Evolutionary conservation across 2,797 vertebrate genomes (phyloP).

Genomic region (Acipenser transmontanus): DNA sequence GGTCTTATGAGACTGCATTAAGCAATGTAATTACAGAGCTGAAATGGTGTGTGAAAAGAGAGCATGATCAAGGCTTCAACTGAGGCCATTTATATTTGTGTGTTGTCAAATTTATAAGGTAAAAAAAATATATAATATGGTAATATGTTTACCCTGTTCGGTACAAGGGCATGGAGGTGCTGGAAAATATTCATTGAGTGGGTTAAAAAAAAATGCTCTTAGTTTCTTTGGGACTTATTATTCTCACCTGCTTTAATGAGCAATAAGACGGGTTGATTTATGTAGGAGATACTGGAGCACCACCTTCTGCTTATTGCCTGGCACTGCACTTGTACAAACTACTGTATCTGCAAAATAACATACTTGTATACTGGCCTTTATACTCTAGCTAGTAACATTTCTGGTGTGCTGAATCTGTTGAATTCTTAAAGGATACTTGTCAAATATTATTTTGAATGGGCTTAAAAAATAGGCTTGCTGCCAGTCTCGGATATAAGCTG

Average conservation of each 20-base stretch:
- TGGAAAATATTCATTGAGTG: conserved; percentile 20
- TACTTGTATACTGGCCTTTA: too few species aligned
- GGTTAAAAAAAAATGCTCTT: conserved; percentile 41
- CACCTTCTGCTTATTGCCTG: conserved; percentile 56
- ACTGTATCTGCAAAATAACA: too few species aligned
- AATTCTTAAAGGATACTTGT: too few species aligned
- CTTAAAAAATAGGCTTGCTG: too few species aligned
- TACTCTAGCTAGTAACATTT: too few species aligned
- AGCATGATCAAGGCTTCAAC: conserved; percentile 45
- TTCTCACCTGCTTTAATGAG: conserved; percentile 71
- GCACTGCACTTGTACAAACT: conserved; percentile 43
- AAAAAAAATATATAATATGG: conserved; percentile 51
- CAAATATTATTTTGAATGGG: too few species aligned
- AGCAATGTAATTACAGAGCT: conserved; percentile 42
- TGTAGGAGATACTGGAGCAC: conserved; percentile 64
- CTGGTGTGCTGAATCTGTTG: too few species aligned
- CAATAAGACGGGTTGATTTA: conserved; percentile 65
- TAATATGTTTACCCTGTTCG: conserved; percentile 62
- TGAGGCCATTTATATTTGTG: conserved; percentile 41
- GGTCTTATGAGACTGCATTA: conserved; percentile 33
- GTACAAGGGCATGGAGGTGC: conserved; percentile 39
- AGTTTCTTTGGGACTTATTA: conserved; percentile 77
- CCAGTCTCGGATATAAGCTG: too few species aligned
- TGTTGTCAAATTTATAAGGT: conserved; percentile 34
- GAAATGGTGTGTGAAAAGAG: conserved; percentile 38